Conservation (phyloP, 2,113 vertebrate species). For the Fregetta grallaria region DNA sequence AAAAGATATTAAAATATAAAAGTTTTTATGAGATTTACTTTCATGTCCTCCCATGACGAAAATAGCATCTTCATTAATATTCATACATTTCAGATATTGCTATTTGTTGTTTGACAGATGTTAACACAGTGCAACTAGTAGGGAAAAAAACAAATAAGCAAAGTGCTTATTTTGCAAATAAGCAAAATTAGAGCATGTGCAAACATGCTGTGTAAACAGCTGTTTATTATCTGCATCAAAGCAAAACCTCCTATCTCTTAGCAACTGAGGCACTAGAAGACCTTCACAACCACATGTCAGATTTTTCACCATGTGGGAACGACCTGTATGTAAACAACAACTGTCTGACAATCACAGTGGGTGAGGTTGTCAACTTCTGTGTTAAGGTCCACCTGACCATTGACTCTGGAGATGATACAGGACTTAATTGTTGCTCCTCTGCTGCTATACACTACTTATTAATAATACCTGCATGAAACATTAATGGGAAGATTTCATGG, state of each 20-base stretch:
- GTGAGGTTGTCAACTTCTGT: not conserved
- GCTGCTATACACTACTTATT: not conserved
- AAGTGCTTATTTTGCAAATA: not conserved
- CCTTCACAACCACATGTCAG: not conserved
- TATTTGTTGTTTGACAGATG: conserved; percentile 24
- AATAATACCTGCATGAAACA: not conserved
- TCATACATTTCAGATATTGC: not conserved
- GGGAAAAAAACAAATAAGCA: not conserved
- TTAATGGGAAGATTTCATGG: not conserved
- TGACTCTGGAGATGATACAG: not conserved
- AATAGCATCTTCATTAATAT: not conserved
- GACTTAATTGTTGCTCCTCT: not conserved
- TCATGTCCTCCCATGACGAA: not conserved
- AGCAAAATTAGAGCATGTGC: not conserved
- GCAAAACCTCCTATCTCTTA: not conserved
- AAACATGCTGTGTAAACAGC: conserved; percentile 38
- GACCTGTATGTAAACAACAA: not conserved
- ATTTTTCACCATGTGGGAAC: not conserved
- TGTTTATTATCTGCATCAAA: conserved; percentile 41
- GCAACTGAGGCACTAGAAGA: not conserved
- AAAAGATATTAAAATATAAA: not conserved
- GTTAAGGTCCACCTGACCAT: not conserved
- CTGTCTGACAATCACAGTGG: not conserved
- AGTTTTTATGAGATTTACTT: not conserved
- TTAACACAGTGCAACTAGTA: not conserved